phyloP scores from a whole-genome alignment of 2,888 invertebrate genomes.

The Myathropa florea region DNA sequence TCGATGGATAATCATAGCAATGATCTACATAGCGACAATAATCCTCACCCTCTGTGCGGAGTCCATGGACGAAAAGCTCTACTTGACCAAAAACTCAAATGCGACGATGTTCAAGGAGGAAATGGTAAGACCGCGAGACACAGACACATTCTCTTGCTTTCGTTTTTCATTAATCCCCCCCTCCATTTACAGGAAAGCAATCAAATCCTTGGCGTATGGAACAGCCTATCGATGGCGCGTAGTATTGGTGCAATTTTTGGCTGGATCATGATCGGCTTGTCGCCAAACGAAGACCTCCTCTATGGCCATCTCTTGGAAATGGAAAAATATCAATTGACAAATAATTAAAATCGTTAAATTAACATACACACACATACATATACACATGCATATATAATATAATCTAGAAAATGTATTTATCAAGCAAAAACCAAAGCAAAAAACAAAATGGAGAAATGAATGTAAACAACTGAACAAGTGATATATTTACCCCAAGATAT shows the following conservation, averaged over 20 bases:
- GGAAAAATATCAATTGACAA: slow-evolving; percentile 80
- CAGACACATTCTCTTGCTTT: neutral
- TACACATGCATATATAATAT: slow-evolving; percentile 25
- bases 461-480: slow-evolving; percentile 64
- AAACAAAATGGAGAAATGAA: slow-evolving; percentile 34
- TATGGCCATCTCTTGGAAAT: slow-evolving; percentile 81
- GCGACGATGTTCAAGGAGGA: slow-evolving; percentile 78
- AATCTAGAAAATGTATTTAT: slow-evolving; percentile 64
- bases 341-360: slow-evolving; percentile 75
- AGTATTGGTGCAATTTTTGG: slow-evolving; percentile 82
- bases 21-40: slow-evolving; percentile 81
- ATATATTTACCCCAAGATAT: slow-evolving; percentile 69
- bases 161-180: neutral
- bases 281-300: slow-evolving; percentile 82
- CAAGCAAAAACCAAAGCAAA: slow-evolving; percentile 48
- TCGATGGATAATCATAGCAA: slow-evolving; percentile 80
- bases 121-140: slow-evolving; percentile 75
- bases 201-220: slow-evolving; percentile 82
- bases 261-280: slow-evolving; percentile 82
- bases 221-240: slow-evolving; percentile 82
- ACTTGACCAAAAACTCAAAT: slow-evolving; percentile 78
- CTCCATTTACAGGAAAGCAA: slow-evolving; percentile 78
- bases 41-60: slow-evolving; percentile 80
- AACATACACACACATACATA: slow-evolving; percentile 14
- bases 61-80: slow-evolving; percentile 79